These are phyloP conservation scores for Pyralis farinalis DNA, from an alignment of 2,888 invertebrate species.

Conservation along the genomic window DNA sequence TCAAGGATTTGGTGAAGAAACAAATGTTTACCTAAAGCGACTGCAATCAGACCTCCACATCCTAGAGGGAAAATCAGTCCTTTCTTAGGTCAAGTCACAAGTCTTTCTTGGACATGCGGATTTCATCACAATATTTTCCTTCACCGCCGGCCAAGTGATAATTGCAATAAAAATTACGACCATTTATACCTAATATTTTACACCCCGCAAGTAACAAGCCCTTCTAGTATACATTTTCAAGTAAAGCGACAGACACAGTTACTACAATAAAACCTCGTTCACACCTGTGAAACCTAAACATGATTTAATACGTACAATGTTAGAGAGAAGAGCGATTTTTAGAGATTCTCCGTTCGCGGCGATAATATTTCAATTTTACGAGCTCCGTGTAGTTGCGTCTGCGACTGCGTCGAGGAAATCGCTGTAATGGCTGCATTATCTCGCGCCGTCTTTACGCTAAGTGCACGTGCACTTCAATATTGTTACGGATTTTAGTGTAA, in stretches of 20 bases:
- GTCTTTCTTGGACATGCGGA: no score
- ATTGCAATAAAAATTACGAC: no score
- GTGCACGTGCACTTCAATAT: constrained; percentile 29
- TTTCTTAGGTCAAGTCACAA: no score
- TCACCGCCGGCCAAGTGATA: no score
- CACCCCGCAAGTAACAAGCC: no score
- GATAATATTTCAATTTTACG: constrained; percentile 77
- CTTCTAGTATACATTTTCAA: no score
- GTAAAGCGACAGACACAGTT: not conserved
- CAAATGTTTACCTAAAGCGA: no score
- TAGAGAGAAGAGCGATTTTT: constrained; percentile 53
- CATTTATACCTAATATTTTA: no score
- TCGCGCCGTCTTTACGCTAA: constrained; percentile 46
- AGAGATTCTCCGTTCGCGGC: constrained; percentile 70
- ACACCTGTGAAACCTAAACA: constrained; percentile 12
- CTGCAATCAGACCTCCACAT: no score
- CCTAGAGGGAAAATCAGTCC: no score
- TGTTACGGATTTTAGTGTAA: not conserved
- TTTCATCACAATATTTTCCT: no score
- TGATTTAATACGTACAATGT: constrained; percentile 46
- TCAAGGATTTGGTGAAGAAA: no score
- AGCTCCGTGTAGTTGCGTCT: constrained; percentile 65
- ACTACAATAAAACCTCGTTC: not conserved
- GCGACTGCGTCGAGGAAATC: constrained; percentile 60
- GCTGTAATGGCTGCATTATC: constrained; percentile 67